Conservation (phyloP, 2,888 invertebrate genomes). For the Loripinus fragilis region DNA sequence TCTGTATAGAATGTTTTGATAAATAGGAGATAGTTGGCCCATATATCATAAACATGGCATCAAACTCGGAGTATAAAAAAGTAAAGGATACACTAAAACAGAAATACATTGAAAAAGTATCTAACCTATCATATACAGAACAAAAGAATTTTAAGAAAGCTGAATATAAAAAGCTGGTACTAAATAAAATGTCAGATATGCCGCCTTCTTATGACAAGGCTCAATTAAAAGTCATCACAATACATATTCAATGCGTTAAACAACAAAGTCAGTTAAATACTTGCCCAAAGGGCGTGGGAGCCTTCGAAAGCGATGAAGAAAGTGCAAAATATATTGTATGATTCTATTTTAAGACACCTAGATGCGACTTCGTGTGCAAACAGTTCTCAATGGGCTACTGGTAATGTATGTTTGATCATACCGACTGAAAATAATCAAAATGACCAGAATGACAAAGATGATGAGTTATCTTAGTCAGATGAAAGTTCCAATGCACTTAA, state of each 20-base stretch:
- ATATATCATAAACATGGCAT: neutral
- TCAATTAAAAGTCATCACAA: neutral
- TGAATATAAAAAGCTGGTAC: slow-evolving; percentile 1
- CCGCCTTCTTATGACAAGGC: neutral
- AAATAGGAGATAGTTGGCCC: neutral
- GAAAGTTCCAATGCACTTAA: neutral
- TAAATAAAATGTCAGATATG: neutral
- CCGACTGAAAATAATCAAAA: neutral
- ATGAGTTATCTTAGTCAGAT: neutral
- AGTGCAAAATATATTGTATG: neutral
- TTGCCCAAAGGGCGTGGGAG: neutral
- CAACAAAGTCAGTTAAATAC: neutral
- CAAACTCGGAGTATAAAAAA: neutral
- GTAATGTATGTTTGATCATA: neutral
- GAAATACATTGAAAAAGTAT: neutral
- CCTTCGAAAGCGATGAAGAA: neutral
- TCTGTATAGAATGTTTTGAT: neutral
- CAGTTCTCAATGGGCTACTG: neutral
- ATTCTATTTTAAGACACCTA: neutral
- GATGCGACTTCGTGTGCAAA: neutral
- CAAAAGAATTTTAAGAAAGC: neutral
- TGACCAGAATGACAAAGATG: neutral
- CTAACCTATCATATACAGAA: neutral
- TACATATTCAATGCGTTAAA: neutral
- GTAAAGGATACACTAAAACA: neutral